Evolutionary conservation across 2,888 invertebrate species (phyloP).

Genomic region (Drosophila subquinaria): DNA sequence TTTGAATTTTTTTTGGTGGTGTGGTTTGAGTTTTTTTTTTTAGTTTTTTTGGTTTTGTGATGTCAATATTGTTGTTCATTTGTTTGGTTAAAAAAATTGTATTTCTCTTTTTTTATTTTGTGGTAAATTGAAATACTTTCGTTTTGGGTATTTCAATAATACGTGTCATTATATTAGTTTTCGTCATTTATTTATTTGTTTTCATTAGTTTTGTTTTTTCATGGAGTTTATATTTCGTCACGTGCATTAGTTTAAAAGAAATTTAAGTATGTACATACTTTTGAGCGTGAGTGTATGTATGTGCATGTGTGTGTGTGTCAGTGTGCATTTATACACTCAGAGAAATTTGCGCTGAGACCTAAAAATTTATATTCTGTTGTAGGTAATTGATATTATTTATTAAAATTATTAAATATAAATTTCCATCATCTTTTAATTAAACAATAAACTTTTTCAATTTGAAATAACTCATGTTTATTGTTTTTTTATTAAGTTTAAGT

Average conservation of each 20-base stretch:
- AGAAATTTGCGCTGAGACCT: not conserved
- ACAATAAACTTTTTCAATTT: too few relatives aligned
- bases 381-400: not conserved
- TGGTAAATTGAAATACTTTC: conserved; percentile 35
- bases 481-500: too few relatives aligned
- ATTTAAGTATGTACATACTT: conserved; percentile 55
- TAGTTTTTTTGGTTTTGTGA: conserved; percentile 24
- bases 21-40: conserved; percentile 42
- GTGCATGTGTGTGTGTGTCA: conserved; percentile 23
- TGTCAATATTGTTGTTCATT: conserved; percentile 30
- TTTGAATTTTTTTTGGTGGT: conserved; percentile 11
- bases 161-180: conserved; percentile 21
- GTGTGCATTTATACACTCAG: not conserved
- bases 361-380: not conserved
- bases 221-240: conserved; percentile 36
- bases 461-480: too few relatives aligned
- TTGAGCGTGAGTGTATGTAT: conserved; percentile 45
- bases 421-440: too few relatives aligned
- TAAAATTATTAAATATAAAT: too few relatives aligned
- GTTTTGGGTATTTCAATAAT: conserved; percentile 39
- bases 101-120: conserved; percentile 10
- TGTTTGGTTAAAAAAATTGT: conserved; percentile 34
- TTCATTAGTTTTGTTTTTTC: conserved; percentile 42
- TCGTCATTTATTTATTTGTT: conserved; percentile 16
- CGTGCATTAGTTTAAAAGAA: conserved; percentile 63